These are phyloP conservation scores for Pluvianellus socialis DNA, from an alignment of 2,113 vertebrate species.

Conservation along the genomic window DNA sequence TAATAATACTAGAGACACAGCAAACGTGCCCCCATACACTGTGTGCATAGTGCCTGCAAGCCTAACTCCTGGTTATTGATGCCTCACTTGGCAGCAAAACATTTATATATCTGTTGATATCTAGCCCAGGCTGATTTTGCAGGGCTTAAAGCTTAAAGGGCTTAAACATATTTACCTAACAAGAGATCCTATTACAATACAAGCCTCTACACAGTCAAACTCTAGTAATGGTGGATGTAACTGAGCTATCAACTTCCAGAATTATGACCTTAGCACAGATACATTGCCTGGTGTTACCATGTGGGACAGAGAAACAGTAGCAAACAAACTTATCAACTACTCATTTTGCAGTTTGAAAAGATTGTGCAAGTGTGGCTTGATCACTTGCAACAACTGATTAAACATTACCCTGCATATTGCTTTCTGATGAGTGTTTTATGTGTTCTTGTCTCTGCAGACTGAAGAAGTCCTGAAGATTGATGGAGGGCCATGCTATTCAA, in stretches of 20 bases:
- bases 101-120: not conserved
- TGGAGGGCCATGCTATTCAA: conserved; percentile 99
- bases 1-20: not conserved
- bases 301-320: not conserved
- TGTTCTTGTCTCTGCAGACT: conserved; percentile 79
- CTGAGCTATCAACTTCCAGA: not conserved
- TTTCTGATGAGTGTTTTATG: conserved; percentile 70
- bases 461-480: conserved; percentile 95
- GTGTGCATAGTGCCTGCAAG: not conserved
- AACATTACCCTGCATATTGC: conserved; percentile 40
- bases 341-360: conserved; percentile 36
- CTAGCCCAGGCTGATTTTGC: not conserved
- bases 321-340: not conserved
- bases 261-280: not conserved
- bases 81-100: not conserved
- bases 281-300: not conserved
- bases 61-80: not conserved
- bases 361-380: conserved; percentile 38
- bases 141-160: not conserved
- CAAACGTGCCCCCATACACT: accelerated
- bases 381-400: conserved; percentile 67
- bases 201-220: not conserved
- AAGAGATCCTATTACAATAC: not conserved
- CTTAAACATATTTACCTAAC: not conserved
- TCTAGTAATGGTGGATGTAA: not conserved